phyloP scores from a whole-genome alignment of 1,140 invertebrate genomes.

The Teleopsis dalmanni region DNA sequence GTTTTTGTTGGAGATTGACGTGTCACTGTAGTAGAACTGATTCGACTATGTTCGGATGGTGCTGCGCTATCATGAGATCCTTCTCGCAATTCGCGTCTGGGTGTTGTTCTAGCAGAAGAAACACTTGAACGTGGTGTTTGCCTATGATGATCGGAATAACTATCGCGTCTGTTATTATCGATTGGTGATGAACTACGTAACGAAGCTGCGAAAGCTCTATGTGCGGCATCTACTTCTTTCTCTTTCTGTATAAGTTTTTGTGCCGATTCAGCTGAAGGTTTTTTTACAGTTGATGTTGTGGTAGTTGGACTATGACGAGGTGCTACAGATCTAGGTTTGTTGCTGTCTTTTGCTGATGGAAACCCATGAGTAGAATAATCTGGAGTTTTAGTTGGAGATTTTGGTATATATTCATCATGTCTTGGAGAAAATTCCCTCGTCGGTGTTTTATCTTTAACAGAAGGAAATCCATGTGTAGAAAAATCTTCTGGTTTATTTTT shows the following conservation, averaged over 20 bases:
- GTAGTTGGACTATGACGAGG: neutral
- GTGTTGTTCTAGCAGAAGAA: constrained; percentile 26
- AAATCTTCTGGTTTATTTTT: constrained; percentile 8
- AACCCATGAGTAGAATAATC: constrained; percentile 16
- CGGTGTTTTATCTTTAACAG: constrained; percentile 8
- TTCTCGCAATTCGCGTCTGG: constrained; percentile 25
- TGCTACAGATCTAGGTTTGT: neutral
- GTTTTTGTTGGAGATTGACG: constrained; percentile 21
- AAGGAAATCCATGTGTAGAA: constrained; percentile 12
- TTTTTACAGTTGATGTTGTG: constrained; percentile 5
- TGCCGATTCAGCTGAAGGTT: constrained; percentile 21
- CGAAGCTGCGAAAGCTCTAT: constrained; percentile 62
- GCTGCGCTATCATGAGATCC: constrained; percentile 41
- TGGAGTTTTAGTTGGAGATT: neutral
- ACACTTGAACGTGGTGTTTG: constrained; percentile 34
- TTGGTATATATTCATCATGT: neutral
- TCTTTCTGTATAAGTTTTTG: constrained; percentile 40
- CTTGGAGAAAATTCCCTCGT: neutral
- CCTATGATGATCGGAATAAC: constrained; percentile 13
- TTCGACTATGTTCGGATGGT: constrained; percentile 32
- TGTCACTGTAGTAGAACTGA: constrained; percentile 37
- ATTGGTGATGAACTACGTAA: constrained; percentile 51
- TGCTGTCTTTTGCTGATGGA: constrained; percentile 8
- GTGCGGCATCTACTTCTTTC: constrained; percentile 55
- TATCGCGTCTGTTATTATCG: constrained; percentile 26